phyloP scores from a whole-genome alignment of 2,888 invertebrate genomes.

The Odontomyia ornata region DNA sequence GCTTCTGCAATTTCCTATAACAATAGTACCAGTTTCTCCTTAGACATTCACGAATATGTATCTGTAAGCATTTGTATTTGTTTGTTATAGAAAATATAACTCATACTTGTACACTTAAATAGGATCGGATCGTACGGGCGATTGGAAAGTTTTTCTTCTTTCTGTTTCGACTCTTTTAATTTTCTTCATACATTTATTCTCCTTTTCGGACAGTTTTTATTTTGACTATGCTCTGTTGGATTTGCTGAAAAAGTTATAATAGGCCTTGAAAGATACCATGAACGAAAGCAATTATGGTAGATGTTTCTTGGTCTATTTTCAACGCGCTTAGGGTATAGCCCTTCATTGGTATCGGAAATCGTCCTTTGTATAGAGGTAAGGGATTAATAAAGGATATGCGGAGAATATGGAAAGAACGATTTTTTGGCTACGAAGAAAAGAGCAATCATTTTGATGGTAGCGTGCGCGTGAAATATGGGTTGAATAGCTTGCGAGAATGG shows the following conservation, averaged over 20 bases:
- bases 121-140: not conserved
- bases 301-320: not conserved
- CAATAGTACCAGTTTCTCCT: not conserved
- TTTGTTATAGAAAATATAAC: not conserved
- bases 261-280: conserved; percentile 6
- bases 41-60: too few relatives aligned
- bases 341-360: too few relatives aligned
- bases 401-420: too few relatives aligned
- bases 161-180: not conserved
- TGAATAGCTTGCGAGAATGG: too few relatives aligned
- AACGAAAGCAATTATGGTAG: not conserved
- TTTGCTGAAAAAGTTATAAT: not conserved
- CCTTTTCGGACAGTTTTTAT: not conserved
- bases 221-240: not conserved
- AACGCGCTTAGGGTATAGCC: not conserved
- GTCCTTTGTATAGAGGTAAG: too few relatives aligned
- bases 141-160: not conserved
- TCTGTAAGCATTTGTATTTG: too few relatives aligned
- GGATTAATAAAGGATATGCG: too few relatives aligned
- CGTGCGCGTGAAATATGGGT: too few relatives aligned
- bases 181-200: not conserved
- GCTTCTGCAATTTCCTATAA: too few relatives aligned
- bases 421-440: too few relatives aligned
- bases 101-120: not conserved
- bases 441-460: too few relatives aligned